phyloP scores from a whole-genome alignment of 2,113 vertebrate genomes.

The Leuciscus idus region DNA sequence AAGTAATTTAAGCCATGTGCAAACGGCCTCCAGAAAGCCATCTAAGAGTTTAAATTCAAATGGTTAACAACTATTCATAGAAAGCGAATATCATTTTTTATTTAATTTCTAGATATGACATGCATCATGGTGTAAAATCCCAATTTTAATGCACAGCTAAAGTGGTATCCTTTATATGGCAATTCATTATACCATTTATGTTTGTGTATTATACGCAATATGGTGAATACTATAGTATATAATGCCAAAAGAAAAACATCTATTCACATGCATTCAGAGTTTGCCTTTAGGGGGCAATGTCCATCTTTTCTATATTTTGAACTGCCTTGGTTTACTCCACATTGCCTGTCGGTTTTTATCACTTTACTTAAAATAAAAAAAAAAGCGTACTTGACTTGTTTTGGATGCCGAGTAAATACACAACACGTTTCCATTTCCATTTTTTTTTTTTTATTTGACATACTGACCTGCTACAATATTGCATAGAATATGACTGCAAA shows the following conservation, averaged over 20 bases:
- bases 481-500: constrained; percentile 62
- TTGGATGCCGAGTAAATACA: background rate
- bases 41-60: too few species aligned
- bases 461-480: constrained; percentile 64
- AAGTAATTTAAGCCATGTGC: background rate
- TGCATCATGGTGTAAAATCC: background rate
- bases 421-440: constrained; percentile 27
- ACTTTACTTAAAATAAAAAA: background rate
- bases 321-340: background rate
- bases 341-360: background rate
- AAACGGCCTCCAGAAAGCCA: background rate
- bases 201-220: background rate
- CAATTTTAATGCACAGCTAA: background rate
- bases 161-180: background rate
- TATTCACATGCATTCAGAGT: background rate
- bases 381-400: background rate
- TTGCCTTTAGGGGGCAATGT: background rate
- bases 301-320: background rate
- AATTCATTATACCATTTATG: background rate
- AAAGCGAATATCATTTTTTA: background rate
- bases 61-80: background rate
- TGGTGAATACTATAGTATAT: background rate
- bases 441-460: constrained; percentile 51
- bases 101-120: background rate
- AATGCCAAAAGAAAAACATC: background rate